Percentiles rank a stretch among this genome's conserved stretches.
Conservation (phyloP, 2,113 vertebrate species). For the Dasyprocta punctata region DNA sequence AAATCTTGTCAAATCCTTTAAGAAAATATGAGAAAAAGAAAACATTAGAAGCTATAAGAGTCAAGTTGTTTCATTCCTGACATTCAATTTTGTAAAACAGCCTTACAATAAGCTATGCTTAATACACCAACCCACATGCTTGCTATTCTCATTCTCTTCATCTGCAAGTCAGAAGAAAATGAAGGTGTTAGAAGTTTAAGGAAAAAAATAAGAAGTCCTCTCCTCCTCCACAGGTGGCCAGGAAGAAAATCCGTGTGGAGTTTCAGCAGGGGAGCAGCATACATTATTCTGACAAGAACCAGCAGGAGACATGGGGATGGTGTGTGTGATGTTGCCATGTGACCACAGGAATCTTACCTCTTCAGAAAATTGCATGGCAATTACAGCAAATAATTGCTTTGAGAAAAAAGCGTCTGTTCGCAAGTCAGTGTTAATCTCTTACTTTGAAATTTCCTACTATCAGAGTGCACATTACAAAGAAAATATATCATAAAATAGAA, state of each 20-base stretch:
- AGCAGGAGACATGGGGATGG: neutral
- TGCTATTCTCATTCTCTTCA: constrained; percentile 12
- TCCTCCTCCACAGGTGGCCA: constrained; percentile 14
- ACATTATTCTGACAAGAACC: constrained; percentile 43
- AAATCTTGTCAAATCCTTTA: constrained; percentile 33
- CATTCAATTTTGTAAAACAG: constrained; percentile 35
- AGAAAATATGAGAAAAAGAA: neutral
- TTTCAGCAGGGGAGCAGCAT: constrained; percentile 30
- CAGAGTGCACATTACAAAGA: neutral
- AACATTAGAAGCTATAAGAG: neutral
- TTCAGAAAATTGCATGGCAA: constrained; percentile 50
- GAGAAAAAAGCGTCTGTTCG: constrained; percentile 56
- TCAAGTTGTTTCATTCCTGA: neutral
- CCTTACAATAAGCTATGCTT: neutral
- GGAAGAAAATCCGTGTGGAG: neutral
- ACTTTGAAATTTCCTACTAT: constrained; percentile 12
- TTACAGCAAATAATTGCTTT: constrained; percentile 75
- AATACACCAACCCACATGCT: neutral
- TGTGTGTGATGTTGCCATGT: neutral
- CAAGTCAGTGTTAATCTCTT: constrained; percentile 51
- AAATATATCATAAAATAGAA: constrained; percentile 15
- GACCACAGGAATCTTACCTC: constrained; percentile 49
- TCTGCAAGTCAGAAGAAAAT: constrained; percentile 11
- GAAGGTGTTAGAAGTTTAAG: constrained; percentile 36
- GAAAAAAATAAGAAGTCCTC: neutral